A percentile compares a stretch with the other conserved stretches of the same genome.
Conservation (phyloP, 2,113 vertebrate genomes). For the Pavo muticus region DNA sequence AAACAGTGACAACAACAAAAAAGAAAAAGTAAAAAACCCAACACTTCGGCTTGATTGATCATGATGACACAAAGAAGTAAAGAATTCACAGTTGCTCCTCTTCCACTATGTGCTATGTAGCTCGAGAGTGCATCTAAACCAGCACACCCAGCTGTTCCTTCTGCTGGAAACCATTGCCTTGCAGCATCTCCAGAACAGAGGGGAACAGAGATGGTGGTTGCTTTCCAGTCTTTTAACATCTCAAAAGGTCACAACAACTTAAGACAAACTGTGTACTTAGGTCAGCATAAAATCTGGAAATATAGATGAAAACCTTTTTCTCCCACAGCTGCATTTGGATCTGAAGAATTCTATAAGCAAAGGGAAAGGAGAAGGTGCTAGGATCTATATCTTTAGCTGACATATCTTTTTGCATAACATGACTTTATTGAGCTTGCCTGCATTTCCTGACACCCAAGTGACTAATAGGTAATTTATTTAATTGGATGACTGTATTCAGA, state of each 20-base stretch:
- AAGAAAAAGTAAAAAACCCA: neutral
- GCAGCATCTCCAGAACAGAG: neutral
- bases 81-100: neutral
- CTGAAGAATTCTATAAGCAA: neutral
- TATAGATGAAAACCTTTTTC: neutral
- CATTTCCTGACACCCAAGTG: conserved; percentile 21
- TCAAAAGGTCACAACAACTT: neutral
- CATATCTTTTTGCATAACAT: fast-evolving
- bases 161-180: neutral
- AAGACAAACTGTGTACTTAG: neutral
- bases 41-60: neutral
- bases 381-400: neutral
- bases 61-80: neutral
- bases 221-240: neutral
- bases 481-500: conserved; percentile 19
- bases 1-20: neutral
- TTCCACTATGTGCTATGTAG: neutral
- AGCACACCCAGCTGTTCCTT: neutral
- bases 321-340: neutral
- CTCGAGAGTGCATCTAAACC: neutral
- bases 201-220: neutral
- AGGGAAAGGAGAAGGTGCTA: neutral
- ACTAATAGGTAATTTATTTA: conserved; percentile 46
- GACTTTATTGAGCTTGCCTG: neutral
- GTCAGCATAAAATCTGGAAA: neutral